Percentiles rank a stretch among this genome's conserved stretches.
Evolutionary conservation across 2,888 invertebrate species (phyloP).

Genomic region (Drosophila eohydei): DNA sequence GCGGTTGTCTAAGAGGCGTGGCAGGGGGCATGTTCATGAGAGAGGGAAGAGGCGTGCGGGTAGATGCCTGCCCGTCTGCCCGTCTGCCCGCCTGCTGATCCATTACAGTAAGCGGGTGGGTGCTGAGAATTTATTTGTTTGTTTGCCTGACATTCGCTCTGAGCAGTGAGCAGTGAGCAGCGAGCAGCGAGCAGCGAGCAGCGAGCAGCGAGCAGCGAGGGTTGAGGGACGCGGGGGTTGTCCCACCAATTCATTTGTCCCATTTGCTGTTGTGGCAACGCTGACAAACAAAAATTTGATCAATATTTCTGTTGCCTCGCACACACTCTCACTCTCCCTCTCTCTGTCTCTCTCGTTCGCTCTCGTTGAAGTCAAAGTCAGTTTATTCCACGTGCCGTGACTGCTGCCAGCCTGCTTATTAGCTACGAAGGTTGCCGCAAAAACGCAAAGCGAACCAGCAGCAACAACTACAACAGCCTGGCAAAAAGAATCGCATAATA

Average conservation of each 20-base stretch:
- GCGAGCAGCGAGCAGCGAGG: too few species aligned
- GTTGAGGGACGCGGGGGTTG: neutral
- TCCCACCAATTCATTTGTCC: conserved; percentile 48
- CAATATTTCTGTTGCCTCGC: conserved; percentile 56
- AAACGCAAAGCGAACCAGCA: conserved; percentile 49
- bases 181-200: neutral
- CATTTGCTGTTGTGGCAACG: conserved; percentile 65
- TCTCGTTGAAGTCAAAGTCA: conserved; percentile 4
- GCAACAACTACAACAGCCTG: conserved; percentile 7
- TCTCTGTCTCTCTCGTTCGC: neutral
- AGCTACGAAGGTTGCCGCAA: conserved; percentile 64
- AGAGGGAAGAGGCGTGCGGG: neutral
- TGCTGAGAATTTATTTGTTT: conserved; percentile 48
- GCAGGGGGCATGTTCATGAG: neutral
- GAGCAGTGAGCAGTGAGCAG: neutral
- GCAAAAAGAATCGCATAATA: conserved; percentile 10
- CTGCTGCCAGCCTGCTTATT: conserved; percentile 66
- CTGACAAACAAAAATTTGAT: conserved; percentile 74
- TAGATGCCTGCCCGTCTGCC: neutral
- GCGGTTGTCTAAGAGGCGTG: neutral
- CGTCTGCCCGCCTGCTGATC: conserved; percentile 29
- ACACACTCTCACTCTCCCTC: neutral
- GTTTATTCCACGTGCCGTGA: conserved; percentile 62
- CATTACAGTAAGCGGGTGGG: conserved; percentile 26
- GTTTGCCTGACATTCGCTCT: conserved; percentile 48